Conservation (phyloP, 2,797 vertebrate genomes). For the Chiloscyllium punctatum region DNA sequence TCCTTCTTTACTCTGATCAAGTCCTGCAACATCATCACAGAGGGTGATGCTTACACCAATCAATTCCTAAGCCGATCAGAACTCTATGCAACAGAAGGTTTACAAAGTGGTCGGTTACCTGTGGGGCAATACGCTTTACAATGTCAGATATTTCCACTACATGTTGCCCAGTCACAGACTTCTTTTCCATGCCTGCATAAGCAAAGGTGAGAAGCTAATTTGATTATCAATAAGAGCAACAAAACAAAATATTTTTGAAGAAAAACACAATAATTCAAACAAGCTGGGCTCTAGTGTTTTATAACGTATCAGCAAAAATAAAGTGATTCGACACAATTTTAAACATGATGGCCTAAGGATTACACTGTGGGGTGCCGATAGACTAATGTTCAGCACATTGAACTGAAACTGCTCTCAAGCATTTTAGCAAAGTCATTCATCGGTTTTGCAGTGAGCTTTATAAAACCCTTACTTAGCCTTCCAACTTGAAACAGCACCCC, state of each 20-base stretch:
- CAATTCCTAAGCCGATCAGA: no score
- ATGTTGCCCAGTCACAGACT: constrained; percentile 44
- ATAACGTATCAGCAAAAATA: neutral
- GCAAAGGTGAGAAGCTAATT: constrained; percentile 39
- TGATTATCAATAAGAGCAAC: neutral
- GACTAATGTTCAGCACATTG: neutral
- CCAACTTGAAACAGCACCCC: neutral
- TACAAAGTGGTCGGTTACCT: constrained; percentile 53
- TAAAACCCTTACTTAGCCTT: neutral
- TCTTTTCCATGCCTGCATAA: constrained; percentile 55
- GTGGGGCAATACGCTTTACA: constrained; percentile 68
- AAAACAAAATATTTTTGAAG: neutral
- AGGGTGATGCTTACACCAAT: no score
- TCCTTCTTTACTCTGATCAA: no score
- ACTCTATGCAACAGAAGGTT: no score
- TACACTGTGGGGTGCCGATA: neutral
- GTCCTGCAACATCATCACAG: no score
- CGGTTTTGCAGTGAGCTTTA: neutral
- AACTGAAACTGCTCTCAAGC: neutral
- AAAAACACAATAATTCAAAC: neutral
- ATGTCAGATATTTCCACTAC: constrained; percentile 65
- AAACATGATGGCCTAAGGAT: neutral
- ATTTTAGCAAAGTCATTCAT: neutral
- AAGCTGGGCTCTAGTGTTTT: neutral
- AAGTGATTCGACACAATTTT: neutral